Base-by-base conservation (phyloP, 2,888 invertebrate genomes). In the Euproctis similis region DNA sequence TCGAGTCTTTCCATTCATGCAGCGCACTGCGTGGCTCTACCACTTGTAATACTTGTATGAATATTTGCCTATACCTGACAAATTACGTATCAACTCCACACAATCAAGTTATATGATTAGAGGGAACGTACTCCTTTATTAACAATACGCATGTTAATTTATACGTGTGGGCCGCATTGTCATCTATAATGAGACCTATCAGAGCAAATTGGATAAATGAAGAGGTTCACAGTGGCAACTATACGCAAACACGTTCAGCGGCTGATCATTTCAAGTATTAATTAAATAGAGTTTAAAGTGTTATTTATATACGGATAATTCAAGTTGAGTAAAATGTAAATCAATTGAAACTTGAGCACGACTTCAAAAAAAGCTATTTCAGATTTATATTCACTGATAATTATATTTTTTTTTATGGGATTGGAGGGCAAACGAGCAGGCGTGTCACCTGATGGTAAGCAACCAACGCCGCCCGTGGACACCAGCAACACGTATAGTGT, bases 301-400 rank as follows among this genome's bases (percentile, higher is more conserved):
- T 8, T n/a, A n/a, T 13, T 24, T 23, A 17, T 11, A n/a, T 8
- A 8, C 1, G 2, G 7, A 9, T 5, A 2, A 11, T 1, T 8
- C 11, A 13, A 8, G 12, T 14, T 24, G 3, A 3, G 13, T 9
- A 24, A 24, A 24, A 33, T 36, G 30, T 23, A 25, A 33, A 28
- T 33, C 18, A 14, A 33, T 16, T 23, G 24, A 24, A 34, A 24
- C 34, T 29, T 34, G 46, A 34, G 26, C n/a, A n/a, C n/a, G n/a
- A n/a, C n/a, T n/a, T n/a, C n/a, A n/a, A n/a, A n/a, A n/a, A n/a
- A n/a, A n/a, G n/a, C n/a, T n/a, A n/a, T n/a, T n/a, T n/a, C n/a
- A n/a, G n/a, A n/a, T 7, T 16, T 16, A 7, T 16, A 16, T 5
- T n/a, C n/a, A n/a, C n/a, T n/a, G n/a, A n/a, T n/a, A n/a, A n/a